A percentile compares a stretch with the other conserved stretches of the same genome.
Evolutionary conservation across 2,888 invertebrate genomes (phyloP).

Genomic region (Nasonovia ribisnigri): DNA sequence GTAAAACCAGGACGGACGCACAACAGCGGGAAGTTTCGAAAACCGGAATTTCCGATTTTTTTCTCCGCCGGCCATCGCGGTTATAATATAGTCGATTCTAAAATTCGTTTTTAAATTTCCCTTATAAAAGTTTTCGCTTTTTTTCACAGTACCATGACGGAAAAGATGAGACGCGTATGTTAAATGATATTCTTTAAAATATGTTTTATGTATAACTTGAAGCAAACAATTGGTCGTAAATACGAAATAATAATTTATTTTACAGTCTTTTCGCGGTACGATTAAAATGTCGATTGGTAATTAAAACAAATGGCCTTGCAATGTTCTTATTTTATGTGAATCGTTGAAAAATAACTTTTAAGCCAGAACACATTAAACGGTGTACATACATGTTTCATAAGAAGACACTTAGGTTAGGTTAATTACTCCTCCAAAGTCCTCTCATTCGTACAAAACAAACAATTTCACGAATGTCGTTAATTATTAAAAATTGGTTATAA

Average conservation of each 20-base stretch:
- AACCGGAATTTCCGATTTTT: conserved; percentile 31
- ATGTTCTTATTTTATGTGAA: neutral
- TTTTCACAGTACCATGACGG: neutral
- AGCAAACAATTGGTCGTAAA: neutral
- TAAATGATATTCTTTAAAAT: neutral
- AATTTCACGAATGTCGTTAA: neutral
- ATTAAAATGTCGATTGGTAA: neutral
- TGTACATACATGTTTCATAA: neutral
- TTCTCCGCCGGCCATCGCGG: neutral
- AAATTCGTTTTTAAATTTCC: neutral
- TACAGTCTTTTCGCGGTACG: neutral
- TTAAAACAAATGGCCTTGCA: neutral
- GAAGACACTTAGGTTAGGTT: neutral
- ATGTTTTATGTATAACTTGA: neutral
- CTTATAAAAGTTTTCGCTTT: neutral
- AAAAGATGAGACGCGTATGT: neutral
- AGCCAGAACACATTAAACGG: neutral
- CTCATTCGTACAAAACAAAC: neutral
- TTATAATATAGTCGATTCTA: neutral
- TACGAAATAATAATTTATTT: neutral
- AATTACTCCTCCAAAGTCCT: neutral
- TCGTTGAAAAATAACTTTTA: neutral
- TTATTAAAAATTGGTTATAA: neutral
- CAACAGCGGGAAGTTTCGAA: neutral
- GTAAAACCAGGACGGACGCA: neutral